Percentiles rank a stretch among this genome's conserved stretches.
Conservation (phyloP, 2,888 invertebrate species). For the Lottia gigantea region DNA sequence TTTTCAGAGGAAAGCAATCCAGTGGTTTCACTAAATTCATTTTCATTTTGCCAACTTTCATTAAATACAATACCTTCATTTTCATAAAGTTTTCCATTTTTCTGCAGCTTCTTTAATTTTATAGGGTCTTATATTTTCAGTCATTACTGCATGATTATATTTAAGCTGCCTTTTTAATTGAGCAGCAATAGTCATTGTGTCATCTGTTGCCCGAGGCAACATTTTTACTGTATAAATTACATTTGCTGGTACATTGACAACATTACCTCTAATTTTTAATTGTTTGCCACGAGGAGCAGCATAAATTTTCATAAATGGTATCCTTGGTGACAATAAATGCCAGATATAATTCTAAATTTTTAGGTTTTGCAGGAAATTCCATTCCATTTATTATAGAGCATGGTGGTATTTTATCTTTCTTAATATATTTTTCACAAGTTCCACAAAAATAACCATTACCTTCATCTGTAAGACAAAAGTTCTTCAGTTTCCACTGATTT, state of each 20-base stretch:
- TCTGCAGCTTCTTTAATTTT: slow-evolving; percentile 14
- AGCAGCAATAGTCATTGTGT: slow-evolving; percentile 15
- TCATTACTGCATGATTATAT: neutral
- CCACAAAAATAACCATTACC: neutral
- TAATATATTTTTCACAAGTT: neutral
- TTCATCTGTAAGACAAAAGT: neutral
- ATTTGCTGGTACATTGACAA: slow-evolving; percentile 12
- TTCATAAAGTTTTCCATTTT: slow-evolving; percentile 1
- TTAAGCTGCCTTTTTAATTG: slow-evolving; percentile 12
- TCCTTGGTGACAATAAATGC: neutral
- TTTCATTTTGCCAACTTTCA: neutral
- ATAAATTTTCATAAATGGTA: slow-evolving; percentile 2
- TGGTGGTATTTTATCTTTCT: neutral
- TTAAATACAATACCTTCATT: neutral
- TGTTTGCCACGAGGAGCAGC: neutral
- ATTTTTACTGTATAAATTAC: neutral
- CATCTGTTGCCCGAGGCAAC: neutral
- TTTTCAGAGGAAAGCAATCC: neutral
- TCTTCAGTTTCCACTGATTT: neutral
- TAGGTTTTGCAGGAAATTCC: neutral
- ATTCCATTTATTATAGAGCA: neutral
- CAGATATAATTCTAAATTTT: neutral
- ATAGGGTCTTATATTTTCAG: slow-evolving; percentile 14
- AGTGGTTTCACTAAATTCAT: neutral
- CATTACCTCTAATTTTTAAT: slow-evolving; percentile 5